Base-by-base conservation (phyloP, 2,888 invertebrate genomes). In the Orchesellides sinensis region DNA sequence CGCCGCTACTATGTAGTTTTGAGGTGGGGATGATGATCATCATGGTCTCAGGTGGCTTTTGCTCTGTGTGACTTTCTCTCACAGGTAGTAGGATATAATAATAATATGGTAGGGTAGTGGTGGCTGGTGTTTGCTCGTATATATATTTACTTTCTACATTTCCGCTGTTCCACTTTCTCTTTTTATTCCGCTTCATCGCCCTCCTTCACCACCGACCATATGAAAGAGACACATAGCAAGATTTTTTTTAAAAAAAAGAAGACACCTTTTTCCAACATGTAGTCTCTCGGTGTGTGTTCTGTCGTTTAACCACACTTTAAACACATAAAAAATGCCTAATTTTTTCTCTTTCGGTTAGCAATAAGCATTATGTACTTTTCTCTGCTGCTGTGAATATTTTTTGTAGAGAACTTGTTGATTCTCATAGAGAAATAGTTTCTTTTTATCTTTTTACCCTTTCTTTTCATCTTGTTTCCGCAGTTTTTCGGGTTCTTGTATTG, bases 111-210 rank as follows among this genome's bases (percentile, higher is more conserved):
- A n/a, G n/a, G n/a, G n/a, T n/a, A n/a, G n/a, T n/a, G n/a, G n/a
- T n/a, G n/a, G n/a, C n/a, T n/a, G n/a, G n/a, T n/a, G n/a, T n/a
- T n/a, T n/a, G n/a, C 35, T 35, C 35, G 6, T 35, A 35, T 35
- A 8, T 35, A n/a, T 17, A 49, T 10, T 5, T 17, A 6, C 17
- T 17, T 49, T 49, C 17, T 49, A 5, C 4, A 10, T 49, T 10
- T 17, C 12, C 12, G n/a, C n/a, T n/a, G 65, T 52, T 75, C 75
- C 75, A 65, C 75, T 65, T n/a, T n/a, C n/a, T n/a, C n/a, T n/a
- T n/a, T n/a, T 73, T 73, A 61, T 73, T 73, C 73, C 73, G 63
- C 73, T 49, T 63, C 63, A 73, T 63, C 63, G 49, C 63, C 63
- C 47, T 56, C 25, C 35, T n/a, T n/a, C n/a, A n/a, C n/a, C n/a